These are phyloP conservation scores for Podarcis cretensis DNA, from an alignment of 2,113 vertebrate species.

Conservation along the genomic window DNA sequence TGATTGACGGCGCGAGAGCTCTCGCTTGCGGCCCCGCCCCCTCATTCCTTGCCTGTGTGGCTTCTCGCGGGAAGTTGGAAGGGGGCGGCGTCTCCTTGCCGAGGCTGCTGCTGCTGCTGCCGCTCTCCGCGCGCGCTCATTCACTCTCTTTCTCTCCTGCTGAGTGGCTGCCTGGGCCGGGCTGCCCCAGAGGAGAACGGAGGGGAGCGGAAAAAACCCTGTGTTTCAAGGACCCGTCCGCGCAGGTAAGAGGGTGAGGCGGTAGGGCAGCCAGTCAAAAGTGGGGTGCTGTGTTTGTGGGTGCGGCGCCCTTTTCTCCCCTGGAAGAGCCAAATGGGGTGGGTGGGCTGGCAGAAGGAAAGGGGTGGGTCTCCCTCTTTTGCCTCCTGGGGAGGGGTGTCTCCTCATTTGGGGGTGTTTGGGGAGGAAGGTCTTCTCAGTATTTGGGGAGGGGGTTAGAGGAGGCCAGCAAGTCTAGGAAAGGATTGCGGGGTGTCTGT, in stretches of 20 bases:
- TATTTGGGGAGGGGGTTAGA: not conserved
- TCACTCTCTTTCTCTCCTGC: not conserved
- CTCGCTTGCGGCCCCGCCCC: not conserved
- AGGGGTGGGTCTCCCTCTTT: not conserved
- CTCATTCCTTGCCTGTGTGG: not conserved
- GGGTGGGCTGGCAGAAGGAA: not conserved
- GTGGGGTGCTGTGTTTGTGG: not conserved
- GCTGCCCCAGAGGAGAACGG: no score
- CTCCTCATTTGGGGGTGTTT: not conserved
- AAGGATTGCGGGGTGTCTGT: not conserved
- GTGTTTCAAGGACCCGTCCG: not conserved
- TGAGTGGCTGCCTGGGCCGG: slow-evolving; percentile 14
- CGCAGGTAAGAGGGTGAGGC: slow-evolving; percentile 19
- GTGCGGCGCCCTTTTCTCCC: not conserved
- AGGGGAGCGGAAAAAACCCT: not conserved
- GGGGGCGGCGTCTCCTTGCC: slow-evolving; percentile 7
- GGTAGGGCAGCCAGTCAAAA: not conserved
- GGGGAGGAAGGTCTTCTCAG: not conserved
- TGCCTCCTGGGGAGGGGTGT: no score
- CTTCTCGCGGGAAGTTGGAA: slow-evolving; percentile 73
- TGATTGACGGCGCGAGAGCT: not conserved
- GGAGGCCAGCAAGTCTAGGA: not conserved
- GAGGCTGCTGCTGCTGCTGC: no score
- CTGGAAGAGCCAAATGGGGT: not conserved
- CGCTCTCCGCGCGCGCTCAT: not conserved